Evolutionary conservation across 2,888 invertebrate genomes (phyloP), one percentile per base, ranked within the genome.

Genomic region (Ganaspis brasiliensis): DNA sequence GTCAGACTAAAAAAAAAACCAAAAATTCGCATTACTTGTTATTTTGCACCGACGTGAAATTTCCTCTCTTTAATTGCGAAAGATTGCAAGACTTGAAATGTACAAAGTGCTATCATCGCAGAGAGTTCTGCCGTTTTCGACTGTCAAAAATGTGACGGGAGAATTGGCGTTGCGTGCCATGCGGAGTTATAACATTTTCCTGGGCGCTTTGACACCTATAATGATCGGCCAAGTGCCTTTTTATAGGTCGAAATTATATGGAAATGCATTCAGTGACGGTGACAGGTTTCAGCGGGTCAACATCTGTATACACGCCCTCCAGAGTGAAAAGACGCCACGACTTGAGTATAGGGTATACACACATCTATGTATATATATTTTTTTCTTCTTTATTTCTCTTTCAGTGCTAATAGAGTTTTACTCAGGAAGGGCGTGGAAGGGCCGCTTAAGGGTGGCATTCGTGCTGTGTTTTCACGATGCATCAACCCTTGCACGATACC

Each of bases 401-500:
- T 77, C 71, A 56, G 12, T 67, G 78, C 79, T 88, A 88, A 88
- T 87, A 84, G 85, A 87, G 85, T 87, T 84, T 82, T 75, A 78
- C 77, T 52, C 75, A 78, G 79, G 76, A 76, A 74, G 75, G 75
- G 72, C 75, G 79, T 73, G 70, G 72, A 78, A 72, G 77, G 77
- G 74, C 74, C 79, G 35, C 63, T 73, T 63, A 73, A 49, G 78
- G 59, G 72, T 78, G 77, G 74, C 74, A 78, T 88, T 88, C 87
- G 87, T 88, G 89, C 84, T 79, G 79, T 81, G 82, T 82, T 87
- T 87, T 82, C 81, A 84, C 80, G 86, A 87, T 88, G 87, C 87
- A 88, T 89, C 88, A 85, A 81, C 83, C 83, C 87, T 78, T 83
- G 84, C 84, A 83, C 86, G 87, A 88, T 88, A 88, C 81, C 86